Evolutionary conservation across 2,797 vertebrate genomes (phyloP).

Genomic region (Mergus octosetaceus): DNA sequence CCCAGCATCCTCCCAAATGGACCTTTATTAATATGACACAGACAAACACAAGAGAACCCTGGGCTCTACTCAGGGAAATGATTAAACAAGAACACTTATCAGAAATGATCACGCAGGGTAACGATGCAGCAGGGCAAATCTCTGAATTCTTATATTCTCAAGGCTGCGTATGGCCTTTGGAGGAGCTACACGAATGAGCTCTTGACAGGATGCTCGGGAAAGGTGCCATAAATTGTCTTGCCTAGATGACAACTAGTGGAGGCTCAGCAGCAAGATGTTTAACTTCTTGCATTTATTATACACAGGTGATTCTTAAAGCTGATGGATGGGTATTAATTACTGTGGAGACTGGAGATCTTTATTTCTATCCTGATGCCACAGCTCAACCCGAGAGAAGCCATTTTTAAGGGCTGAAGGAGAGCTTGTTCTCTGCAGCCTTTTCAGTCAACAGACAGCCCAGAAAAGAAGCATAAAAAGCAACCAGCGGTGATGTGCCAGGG

Average conservation of each 20-base stretch:
- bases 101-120: constrained; percentile 32
- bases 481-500: not conserved
- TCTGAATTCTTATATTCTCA: not conserved
- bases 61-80: not conserved
- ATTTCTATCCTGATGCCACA: not conserved
- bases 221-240: constrained; percentile 61
- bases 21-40: constrained; percentile 63
- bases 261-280: constrained; percentile 32
- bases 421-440: not conserved
- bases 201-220: not conserved
- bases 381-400: not conserved
- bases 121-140: constrained; percentile 14
- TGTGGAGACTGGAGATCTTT: not conserved
- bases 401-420: not conserved
- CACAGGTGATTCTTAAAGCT: constrained; percentile 22
- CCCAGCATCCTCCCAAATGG: constrained; percentile 8
- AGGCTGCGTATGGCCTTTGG: not conserved
- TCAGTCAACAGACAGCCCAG: not conserved
- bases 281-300: constrained; percentile 24
- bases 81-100: constrained; percentile 26
- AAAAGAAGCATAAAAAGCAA: not conserved
- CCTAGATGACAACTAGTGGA: constrained; percentile 30
- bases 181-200: not conserved
- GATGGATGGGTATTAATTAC: constrained; percentile 35
- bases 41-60: constrained; percentile 38